Conservation (phyloP, 2,797 vertebrate genomes). For the Lutjanus campechanus region DNA sequence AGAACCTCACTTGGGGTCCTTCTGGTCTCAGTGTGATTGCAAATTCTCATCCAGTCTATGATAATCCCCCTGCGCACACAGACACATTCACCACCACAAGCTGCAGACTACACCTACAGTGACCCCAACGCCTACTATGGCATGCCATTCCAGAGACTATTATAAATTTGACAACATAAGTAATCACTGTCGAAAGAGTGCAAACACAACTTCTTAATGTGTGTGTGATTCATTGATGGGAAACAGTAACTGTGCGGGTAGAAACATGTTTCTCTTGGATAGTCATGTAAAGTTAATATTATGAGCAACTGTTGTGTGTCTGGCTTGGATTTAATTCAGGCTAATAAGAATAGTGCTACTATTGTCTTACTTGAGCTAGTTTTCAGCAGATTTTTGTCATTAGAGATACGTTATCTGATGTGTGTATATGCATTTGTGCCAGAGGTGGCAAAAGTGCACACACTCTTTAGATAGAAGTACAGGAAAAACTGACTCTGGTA, state of each 20-base stretch:
- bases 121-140: slow-evolving; percentile 39
- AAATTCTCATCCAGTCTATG: slow-evolving; percentile 48
- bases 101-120: slow-evolving; percentile 45
- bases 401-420: slow-evolving; percentile 1
- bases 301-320: slow-evolving; percentile 65
- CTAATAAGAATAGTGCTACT: slow-evolving; percentile 39
- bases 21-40: slow-evolving; percentile 49
- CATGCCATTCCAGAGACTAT: slow-evolving; percentile 60
- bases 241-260: slow-evolving; percentile 66
- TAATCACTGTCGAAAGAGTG: slow-evolving; percentile 68
- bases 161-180: slow-evolving; percentile 75
- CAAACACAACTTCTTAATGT: slow-evolving; percentile 68
- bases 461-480: too few relatives aligned
- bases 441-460: too few relatives aligned
- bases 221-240: slow-evolving; percentile 76
- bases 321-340: slow-evolving; percentile 50
- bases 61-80: slow-evolving; percentile 22
- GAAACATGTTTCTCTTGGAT: slow-evolving; percentile 77
- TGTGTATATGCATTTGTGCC: slow-evolving; percentile 1
- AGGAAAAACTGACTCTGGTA: too few relatives aligned
- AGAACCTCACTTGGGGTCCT: slow-evolving; percentile 50
- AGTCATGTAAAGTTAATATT: slow-evolving; percentile 62
- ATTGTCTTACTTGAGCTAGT: slow-evolving; percentile 40
- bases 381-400: slow-evolving; percentile 30
- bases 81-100: slow-evolving; percentile 31